Percentiles rank a stretch among this genome's conserved stretches.
Evolutionary conservation across 2,888 invertebrate species (phyloP).

Genomic region (Neuroscelio doddi): DNA sequence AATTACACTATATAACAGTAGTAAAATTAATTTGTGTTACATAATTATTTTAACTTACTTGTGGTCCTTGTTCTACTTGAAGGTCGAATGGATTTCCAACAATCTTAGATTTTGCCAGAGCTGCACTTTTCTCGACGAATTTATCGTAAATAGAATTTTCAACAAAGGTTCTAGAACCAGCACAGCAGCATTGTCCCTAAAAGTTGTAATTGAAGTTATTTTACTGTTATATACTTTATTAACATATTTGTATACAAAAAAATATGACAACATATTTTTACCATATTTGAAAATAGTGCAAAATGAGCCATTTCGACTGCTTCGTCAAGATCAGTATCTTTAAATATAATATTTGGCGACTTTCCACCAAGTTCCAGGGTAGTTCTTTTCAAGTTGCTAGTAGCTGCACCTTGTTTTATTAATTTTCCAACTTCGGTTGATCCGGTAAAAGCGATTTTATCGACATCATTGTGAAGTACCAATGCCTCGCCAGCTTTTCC

Average conservation of each 20-base stretch:
- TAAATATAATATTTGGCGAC: conserved; percentile 91
- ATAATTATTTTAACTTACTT: too few relatives aligned
- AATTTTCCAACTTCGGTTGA: conserved; percentile 90
- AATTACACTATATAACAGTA: too few relatives aligned
- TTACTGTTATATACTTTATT: too few relatives aligned
- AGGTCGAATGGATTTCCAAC: conserved; percentile 92
- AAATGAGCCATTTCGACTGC: conserved; percentile 89
- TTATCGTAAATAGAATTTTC: conserved; percentile 93
- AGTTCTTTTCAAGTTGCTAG: conserved; percentile 86
- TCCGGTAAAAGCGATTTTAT: conserved; percentile 96
- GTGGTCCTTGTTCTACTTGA: conserved; percentile 90
- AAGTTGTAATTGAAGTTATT: too few relatives aligned
- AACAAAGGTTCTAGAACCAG: conserved; percentile 92
- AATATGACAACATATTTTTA: too few relatives aligned
- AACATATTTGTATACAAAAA: too few relatives aligned
- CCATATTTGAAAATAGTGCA: conserved; percentile 93
- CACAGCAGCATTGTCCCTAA: conserved; percentile 92
- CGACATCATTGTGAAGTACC: conserved; percentile 81
- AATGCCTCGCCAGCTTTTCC: conserved; percentile 89
- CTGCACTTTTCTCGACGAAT: conserved; percentile 79
- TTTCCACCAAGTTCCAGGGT: conserved; percentile 96
- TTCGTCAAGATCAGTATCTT: conserved; percentile 85
- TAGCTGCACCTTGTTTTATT: conserved; percentile 84
- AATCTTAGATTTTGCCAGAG: conserved; percentile 76
- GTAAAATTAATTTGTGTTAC: too few relatives aligned